These are phyloP conservation scores for Stegastes partitus DNA, from an alignment of 2,113 vertebrate species.

Conservation along the genomic window DNA sequence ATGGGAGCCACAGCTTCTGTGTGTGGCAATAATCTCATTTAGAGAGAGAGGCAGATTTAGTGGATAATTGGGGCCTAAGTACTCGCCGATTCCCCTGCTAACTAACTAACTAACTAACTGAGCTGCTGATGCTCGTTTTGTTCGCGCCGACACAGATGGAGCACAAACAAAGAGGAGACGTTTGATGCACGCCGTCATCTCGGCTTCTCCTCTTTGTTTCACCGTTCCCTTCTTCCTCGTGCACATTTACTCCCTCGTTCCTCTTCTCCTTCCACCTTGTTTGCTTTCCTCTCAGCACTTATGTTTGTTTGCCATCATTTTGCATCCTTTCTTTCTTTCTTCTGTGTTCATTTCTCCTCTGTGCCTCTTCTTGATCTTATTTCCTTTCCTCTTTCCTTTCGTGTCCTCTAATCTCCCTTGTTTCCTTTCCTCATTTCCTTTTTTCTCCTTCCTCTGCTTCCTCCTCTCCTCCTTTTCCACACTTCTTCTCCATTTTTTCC, in stretches of 20 bases:
- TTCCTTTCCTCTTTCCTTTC: background rate
- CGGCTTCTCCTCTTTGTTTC: background rate
- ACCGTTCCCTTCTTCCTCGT: background rate
- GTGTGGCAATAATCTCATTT: conserved; percentile 88
- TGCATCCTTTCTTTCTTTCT: no score
- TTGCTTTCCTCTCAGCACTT: background rate
- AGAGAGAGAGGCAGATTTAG: conserved; percentile 86
- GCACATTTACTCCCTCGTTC: no score
- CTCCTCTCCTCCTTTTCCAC: background rate
- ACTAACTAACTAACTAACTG: conserved; percentile 82
- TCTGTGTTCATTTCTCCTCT: background rate
- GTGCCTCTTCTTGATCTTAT: background rate
- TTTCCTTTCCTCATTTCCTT: background rate
- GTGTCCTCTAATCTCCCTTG: background rate
- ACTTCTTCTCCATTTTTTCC: background rate
- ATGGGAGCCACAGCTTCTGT: conserved; percentile 85
- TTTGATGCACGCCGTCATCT: conserved; percentile 1
- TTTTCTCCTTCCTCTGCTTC: background rate
- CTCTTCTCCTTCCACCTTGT: background rate
- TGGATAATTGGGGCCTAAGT: conserved; percentile 87
- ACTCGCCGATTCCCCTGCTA: conserved; percentile 84
- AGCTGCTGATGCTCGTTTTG: conserved; percentile 73
- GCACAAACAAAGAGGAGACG: conserved; percentile 67
- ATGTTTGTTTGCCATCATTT: background rate
- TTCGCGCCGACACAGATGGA: conserved; percentile 67